A percentile compares a stretch with the other conserved stretches of the same genome.
phyloP scores from a whole-genome alignment of 2,113 vertebrate genomes.

The Oryzias curvinotus region DNA sequence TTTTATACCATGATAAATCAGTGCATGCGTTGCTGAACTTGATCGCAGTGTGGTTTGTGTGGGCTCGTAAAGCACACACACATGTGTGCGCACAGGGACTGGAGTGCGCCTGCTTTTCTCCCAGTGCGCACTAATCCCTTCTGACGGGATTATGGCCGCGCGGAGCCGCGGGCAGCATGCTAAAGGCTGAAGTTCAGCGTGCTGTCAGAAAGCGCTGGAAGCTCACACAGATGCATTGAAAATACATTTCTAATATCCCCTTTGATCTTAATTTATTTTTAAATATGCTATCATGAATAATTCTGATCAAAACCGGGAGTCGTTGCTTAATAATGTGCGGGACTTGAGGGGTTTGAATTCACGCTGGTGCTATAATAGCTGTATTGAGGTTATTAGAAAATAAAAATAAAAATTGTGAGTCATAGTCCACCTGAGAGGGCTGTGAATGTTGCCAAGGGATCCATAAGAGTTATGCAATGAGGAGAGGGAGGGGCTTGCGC shows the following conservation, averaged over 20 bases:
- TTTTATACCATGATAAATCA: background rate
- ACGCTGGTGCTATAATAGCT: background rate
- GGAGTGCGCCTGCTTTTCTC: constrained; percentile 56
- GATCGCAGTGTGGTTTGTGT: background rate
- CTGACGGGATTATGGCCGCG: constrained; percentile 60
- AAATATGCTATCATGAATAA: background rate
- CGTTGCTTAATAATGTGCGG: background rate
- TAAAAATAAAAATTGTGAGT: constrained; percentile 3
- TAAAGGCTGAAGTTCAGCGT: constrained; percentile 10
- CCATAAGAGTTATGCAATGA: constrained; percentile 69
- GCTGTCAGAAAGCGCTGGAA: background rate
- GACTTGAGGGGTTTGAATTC: background rate
- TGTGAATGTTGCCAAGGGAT: constrained; percentile 30
- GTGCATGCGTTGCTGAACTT: constrained; percentile 13
- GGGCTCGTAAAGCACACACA: constrained; percentile 22
- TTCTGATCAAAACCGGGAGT: background rate
- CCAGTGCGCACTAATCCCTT: constrained; percentile 66
- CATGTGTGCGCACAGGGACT: constrained; percentile 49
- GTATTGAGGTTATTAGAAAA: background rate
- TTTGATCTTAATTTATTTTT: too few species aligned
- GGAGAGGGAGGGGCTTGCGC: constrained; percentile 53
- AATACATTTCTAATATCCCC: background rate
- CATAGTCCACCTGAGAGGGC: constrained; percentile 23
- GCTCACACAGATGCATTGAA: background rate
- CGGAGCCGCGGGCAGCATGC: constrained; percentile 25